These are phyloP conservation scores for Dissostichus mawsoni DNA, from an alignment of 2,113 vertebrate species.

Conservation along the genomic window DNA sequence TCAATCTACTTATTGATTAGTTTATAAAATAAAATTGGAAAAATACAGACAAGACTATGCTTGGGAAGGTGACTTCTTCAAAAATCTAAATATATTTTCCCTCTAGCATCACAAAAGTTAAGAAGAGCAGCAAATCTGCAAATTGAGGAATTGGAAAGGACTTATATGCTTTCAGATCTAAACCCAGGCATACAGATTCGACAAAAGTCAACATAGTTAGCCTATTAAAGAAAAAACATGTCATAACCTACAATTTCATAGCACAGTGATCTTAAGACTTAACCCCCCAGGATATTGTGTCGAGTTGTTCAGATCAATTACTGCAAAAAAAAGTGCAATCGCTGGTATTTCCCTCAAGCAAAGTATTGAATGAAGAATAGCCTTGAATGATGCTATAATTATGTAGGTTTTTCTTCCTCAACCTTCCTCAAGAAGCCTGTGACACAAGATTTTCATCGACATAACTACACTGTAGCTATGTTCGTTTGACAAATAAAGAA, in stretches of 20 bases:
- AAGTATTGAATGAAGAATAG: neutral
- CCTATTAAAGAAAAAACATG: neutral
- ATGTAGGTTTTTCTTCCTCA: neutral
- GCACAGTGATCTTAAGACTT: neutral
- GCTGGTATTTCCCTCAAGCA: neutral
- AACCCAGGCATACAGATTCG: neutral
- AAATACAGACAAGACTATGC: too few species aligned
- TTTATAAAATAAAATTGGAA: too few species aligned
- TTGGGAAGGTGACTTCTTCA: neutral
- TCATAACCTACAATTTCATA: too few species aligned
- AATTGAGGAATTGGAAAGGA: neutral
- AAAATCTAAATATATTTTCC: neutral
- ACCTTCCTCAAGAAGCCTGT: too few species aligned
- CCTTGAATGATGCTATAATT: neutral
- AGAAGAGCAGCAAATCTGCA: neutral
- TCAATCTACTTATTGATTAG: neutral
- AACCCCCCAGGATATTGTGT: neutral
- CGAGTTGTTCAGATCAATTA: neutral
- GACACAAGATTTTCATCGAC: too few species aligned
- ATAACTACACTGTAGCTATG: too few species aligned
- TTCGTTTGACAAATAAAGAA: too few species aligned
- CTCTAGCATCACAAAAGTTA: neutral
- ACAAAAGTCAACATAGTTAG: neutral
- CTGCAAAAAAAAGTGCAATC: neutral
- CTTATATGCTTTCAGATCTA: neutral